A percentile compares a stretch with the other conserved stretches of the same genome.
Conservation (phyloP, 2,888 invertebrate genomes). For the Meiosimyza platycephala region DNA sequence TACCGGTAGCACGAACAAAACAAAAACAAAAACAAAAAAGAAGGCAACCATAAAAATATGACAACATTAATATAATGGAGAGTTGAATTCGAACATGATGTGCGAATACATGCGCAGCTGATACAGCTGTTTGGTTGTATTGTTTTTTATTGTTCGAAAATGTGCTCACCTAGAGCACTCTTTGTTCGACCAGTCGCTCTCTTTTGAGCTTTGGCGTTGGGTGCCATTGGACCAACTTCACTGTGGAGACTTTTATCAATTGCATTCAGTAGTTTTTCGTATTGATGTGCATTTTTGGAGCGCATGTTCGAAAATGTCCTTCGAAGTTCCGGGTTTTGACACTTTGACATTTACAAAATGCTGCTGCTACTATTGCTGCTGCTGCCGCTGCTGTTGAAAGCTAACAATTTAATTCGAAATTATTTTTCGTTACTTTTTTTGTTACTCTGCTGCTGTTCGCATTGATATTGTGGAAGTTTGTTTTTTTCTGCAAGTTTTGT, state of each 20-base stretch:
- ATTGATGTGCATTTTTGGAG: slow-evolving; percentile 28
- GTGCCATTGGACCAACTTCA: neutral
- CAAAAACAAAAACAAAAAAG: slow-evolving; percentile 7
- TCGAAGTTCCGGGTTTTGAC: slow-evolving; percentile 65
- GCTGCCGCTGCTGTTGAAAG: slow-evolving; percentile 10
- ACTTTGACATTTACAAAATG: slow-evolving; percentile 60
- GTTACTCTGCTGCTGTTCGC: neutral
- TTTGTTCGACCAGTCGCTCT: neutral
- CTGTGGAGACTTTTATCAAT: slow-evolving; percentile 30
- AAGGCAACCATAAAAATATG: slow-evolving; percentile 25
- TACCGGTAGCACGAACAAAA: slow-evolving; percentile 17
- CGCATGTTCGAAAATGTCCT: slow-evolving; percentile 59
- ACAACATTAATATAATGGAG: slow-evolving; percentile 11
- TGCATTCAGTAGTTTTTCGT: slow-evolving; percentile 33
- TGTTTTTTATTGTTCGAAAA: too few species aligned
- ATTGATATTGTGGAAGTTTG: neutral
- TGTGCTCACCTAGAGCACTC: neutral
- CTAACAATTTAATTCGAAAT: slow-evolving; percentile 33
- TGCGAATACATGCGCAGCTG: slow-evolving; percentile 45
- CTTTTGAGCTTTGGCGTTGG: slow-evolving; percentile 17
- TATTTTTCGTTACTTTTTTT: slow-evolving; percentile 41
- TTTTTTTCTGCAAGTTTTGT: too few species aligned
- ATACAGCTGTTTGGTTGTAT: neutral
- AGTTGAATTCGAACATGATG: slow-evolving; percentile 43
- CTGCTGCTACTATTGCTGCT: slow-evolving; percentile 8